phyloP scores from a whole-genome alignment of 2,797 vertebrate genomes.

The Phoebastria nigripes region DNA sequence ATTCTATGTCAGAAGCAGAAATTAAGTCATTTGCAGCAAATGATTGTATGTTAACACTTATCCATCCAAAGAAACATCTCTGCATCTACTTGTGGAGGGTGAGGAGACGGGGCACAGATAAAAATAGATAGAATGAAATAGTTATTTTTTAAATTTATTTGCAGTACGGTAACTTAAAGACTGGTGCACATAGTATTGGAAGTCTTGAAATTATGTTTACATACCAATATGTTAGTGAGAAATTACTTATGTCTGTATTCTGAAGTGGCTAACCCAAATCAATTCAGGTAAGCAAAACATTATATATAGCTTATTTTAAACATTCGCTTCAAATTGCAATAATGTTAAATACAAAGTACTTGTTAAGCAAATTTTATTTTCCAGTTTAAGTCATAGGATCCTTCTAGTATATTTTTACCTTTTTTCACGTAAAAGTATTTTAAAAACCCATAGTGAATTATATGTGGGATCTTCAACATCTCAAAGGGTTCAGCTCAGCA shows the following conservation, averaged over 20 bases:
- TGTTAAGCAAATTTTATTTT: not conserved
- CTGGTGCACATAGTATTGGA: not conserved
- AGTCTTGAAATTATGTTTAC: not conserved
- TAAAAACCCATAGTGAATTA: not conserved
- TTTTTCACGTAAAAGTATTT: not conserved
- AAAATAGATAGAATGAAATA: not conserved
- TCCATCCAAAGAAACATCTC: not conserved
- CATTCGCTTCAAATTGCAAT: not conserved
- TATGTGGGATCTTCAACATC: not conserved
- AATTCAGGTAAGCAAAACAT: not conserved
- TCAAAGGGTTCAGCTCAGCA: not conserved
- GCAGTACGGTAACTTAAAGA: not conserved
- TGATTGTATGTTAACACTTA: not conserved
- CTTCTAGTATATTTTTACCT: not conserved
- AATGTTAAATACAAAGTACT: not conserved
- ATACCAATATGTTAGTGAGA: not conserved
- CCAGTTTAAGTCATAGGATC: not conserved
- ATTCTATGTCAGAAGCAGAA: not conserved
- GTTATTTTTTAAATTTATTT: constrained; percentile 16
- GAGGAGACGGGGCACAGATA: not conserved
- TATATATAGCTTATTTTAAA: not conserved
- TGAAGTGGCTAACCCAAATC: not conserved
- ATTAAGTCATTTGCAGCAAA: not conserved
- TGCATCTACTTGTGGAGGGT: not conserved
- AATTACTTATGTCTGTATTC: not conserved